Conservation (phyloP, 2,797 vertebrate genomes). For the Antennarius maculatus region DNA sequence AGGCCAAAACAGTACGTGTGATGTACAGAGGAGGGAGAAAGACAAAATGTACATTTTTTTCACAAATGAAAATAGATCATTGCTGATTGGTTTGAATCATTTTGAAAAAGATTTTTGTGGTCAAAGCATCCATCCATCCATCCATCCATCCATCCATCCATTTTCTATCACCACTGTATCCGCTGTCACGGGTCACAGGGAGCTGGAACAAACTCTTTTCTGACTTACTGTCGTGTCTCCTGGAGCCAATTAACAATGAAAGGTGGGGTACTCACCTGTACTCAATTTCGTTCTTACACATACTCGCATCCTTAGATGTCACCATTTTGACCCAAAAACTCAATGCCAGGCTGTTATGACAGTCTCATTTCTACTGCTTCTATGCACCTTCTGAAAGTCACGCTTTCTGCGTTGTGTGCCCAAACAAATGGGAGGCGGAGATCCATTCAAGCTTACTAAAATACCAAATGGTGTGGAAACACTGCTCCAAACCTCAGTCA, state of each 20-base stretch:
- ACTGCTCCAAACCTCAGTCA: conserved; percentile 32
- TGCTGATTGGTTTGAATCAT: too few relatives aligned
- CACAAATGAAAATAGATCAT: neutral
- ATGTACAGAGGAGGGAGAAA: conserved; percentile 16
- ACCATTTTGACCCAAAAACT: conserved; percentile 33
- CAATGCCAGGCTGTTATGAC: conserved; percentile 41
- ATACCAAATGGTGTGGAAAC: conserved; percentile 55
- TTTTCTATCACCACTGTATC: too few relatives aligned
- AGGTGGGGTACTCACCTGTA: neutral
- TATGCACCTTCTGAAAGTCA: conserved; percentile 19
- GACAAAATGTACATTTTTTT: conserved; percentile 22
- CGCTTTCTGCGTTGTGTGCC: conserved; percentile 17
- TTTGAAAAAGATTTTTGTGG: too few relatives aligned
- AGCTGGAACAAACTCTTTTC: too few relatives aligned
- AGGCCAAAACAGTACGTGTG: conserved; percentile 27
- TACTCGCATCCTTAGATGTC: conserved; percentile 7
- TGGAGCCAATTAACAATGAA: too few relatives aligned
- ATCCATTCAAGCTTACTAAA: conserved; percentile 46
- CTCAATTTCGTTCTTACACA: neutral
- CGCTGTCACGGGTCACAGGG: too few relatives aligned
- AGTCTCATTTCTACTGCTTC: conserved; percentile 15
- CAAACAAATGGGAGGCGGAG: conserved; percentile 29
- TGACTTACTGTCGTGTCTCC: too few relatives aligned
- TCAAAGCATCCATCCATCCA: too few relatives aligned
- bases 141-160: too few relatives aligned